Conservation (phyloP, 2,797 vertebrate species). For the Gymnothorax javanicus region DNA sequence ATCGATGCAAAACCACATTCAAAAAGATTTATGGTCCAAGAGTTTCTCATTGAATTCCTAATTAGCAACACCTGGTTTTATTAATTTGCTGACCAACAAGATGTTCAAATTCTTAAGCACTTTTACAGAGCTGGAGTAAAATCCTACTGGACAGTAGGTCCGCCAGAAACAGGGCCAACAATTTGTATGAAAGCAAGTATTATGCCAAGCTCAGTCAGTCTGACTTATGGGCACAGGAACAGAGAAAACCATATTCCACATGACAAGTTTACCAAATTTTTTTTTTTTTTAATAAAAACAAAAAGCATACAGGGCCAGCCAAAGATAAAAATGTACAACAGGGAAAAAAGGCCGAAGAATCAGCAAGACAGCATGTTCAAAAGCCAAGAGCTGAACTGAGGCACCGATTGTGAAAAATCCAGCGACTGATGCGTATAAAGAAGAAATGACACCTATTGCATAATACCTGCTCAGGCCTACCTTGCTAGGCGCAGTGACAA, state of each 20-base stretch:
- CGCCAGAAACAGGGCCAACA: background rate
- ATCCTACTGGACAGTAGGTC: too few relatives aligned
- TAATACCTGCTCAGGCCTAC: slow-evolving; percentile 50
- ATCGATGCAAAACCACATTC: background rate
- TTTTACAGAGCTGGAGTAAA: too few relatives aligned
- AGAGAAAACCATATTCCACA: background rate
- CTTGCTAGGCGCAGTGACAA: slow-evolving; percentile 73
- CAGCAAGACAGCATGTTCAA: background rate
- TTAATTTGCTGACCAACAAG: too few relatives aligned
- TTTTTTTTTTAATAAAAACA: background rate
- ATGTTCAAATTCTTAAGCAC: too few relatives aligned
- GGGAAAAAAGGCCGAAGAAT: background rate
- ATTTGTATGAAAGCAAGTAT: background rate
- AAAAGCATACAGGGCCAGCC: background rate
- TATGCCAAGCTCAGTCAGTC: background rate
- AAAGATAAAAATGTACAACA: background rate
- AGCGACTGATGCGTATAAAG: background rate
- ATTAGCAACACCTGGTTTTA: too few relatives aligned
- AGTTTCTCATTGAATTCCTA: too few relatives aligned
- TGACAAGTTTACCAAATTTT: background rate
- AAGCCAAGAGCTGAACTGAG: background rate
- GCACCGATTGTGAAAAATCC: background rate
- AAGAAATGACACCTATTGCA: background rate
- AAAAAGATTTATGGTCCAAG: too few relatives aligned
- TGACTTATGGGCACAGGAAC: background rate